Base-by-base conservation (phyloP, 53 echinoderm and acorn worm species). In the Temnopleurus reevesii region DNA sequence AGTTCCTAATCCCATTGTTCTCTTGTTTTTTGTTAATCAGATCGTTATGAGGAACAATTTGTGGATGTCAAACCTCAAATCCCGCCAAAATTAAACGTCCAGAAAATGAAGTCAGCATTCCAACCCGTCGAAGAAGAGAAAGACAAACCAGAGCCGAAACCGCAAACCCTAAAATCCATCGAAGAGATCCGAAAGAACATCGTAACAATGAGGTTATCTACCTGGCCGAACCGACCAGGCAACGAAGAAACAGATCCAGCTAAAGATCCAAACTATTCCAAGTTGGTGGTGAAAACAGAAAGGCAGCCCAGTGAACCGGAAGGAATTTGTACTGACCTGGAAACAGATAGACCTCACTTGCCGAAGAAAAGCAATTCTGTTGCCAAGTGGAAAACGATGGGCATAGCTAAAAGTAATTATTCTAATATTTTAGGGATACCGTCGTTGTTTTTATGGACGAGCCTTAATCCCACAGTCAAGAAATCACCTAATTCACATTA, bases 31-130 rank as follows among this genome's bases (percentile, higher is more conserved):
- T 29, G 0, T 47, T 15, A 29, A 33, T 17, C 63, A 87, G 88
- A 66, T 53, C 88, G 71, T 17, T 87, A 87, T 33, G 88, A 87
- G 35, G 88, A 87, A 63, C 88, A 66, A 53, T 87, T 66, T 49
- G 71, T 87, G 10, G 36, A 47, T 51, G 0, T 8, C 8, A 66
- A 13, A 46, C 51, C 76, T 30, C 65, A 21, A 1, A 5, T 45
- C 27, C 38, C 19, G 12, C 53, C 65, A 1, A 46, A 29, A 28
- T 1, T 49, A 27, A n/a, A 10, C 34, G 8, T 71, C 33, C 15
- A 33, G 0, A 44, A 49, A 36, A 31, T 71, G 10, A 46, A 10
- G 26, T 6, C 17, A 24, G 18, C 18, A 17, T 87, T 66, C 45
- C 31, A 87, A 34, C 30, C 34, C 1, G 60, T 49, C 83, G 9